A percentile compares a stretch with the other conserved stretches of the same genome.
Evolutionary conservation across 2,888 invertebrate species (phyloP).

Genomic region (Macropis europaea): DNA sequence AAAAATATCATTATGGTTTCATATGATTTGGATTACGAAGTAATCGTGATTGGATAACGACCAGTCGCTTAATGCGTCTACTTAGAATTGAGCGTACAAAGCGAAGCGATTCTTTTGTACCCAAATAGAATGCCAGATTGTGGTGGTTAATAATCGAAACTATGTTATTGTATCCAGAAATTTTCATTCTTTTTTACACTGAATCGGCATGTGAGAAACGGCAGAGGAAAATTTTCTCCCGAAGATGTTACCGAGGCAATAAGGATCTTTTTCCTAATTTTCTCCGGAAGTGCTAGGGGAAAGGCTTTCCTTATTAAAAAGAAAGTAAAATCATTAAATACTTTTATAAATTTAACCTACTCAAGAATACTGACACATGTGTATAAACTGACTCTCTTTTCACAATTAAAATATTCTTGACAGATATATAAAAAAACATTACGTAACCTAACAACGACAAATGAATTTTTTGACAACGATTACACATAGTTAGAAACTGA

Average conservation of each 20-base stretch:
- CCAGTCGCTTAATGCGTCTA: neutral
- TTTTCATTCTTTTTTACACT: constrained; percentile 12
- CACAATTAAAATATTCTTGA: too few relatives aligned
- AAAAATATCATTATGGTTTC: too few relatives aligned
- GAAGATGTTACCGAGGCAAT: neutral
- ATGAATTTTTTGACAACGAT: too few relatives aligned
- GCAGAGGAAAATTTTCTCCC: constrained; percentile 4
- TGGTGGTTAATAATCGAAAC: constrained; percentile 1
- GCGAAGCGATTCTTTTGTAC: neutral
- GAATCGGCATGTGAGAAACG: neutral
- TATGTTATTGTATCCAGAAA: constrained; percentile 18
- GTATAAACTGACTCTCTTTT: too few relatives aligned
- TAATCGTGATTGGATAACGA: too few relatives aligned
- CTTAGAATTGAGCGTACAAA: neutral
- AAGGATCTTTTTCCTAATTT: neutral
- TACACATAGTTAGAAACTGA: too few relatives aligned
- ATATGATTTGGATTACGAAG: too few relatives aligned
- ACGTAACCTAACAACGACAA: too few relatives aligned
- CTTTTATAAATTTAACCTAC: too few relatives aligned
- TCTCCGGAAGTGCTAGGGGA: neutral
- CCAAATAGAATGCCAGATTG: constrained; percentile 7
- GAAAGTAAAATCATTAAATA: neutral
- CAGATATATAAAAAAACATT: too few relatives aligned
- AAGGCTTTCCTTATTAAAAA: neutral
- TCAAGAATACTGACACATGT: too few relatives aligned